Evolutionary conservation across 2,888 invertebrate species (phyloP), one percentile per base, ranked within the genome.

Genomic region (Clistopyga incitator): DNA sequence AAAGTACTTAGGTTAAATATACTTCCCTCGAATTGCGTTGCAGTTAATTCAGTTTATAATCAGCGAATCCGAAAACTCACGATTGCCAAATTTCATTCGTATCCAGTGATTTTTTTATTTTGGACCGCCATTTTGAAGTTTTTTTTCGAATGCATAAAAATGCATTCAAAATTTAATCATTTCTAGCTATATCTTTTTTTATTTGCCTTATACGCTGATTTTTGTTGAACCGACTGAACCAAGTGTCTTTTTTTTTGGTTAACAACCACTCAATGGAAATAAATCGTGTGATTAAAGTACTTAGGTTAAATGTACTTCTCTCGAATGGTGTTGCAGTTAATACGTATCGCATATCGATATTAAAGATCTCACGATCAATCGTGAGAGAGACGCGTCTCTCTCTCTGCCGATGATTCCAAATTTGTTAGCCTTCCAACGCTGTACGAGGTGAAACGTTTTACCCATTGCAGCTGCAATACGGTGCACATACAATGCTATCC

Each of bases 361-460:
- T 61, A 82, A 64, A 74, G 78, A 78, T 82, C 82, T 82, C 75
- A 70, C 78, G 75, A 82, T 82, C 74, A 67, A 64, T 78, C 78
- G 82, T 78, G 82, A 70, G 82, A 78, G 82, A 78, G 74, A 78
- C 45, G 54, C 54, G 54, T 54, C 54, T 54, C 54, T 54, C 23
- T 23, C 15, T n/a, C n/a, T n/a, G n/a, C n/a, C n/a, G n/a, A n/a
- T n/a, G n/a, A 3, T 25, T 56, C 6, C 8, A 54, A 54, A 54
- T 23, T 20, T 1, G 54, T 54, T 54, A 23, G 15, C 56, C 25
- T 25, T 23, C 25, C 25, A 15, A 25, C 56, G 67, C 25, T 47
- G 52, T 47, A 70, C 38, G 38, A 78, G 68, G 78, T 70, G 78
- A 82, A 82, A 64, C 70, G 74, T 78, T 78, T 82, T 74, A 72